Base-by-base conservation (phyloP, 64 coral and sea anemone species). In the Porites lutea region DNA sequence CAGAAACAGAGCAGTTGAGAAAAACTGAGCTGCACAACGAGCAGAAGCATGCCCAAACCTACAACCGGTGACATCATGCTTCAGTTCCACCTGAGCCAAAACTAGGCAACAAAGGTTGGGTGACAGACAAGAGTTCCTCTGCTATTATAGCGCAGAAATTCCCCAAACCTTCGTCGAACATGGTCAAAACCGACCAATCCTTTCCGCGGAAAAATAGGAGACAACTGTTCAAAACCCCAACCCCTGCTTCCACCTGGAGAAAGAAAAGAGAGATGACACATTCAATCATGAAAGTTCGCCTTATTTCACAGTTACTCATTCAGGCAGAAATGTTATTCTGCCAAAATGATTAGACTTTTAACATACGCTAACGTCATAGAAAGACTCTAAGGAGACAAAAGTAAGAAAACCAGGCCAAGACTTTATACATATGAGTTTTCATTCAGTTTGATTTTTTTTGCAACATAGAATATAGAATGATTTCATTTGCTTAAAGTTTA, bases 21-120 rank as follows among this genome's bases (percentile, higher is more conserved):
- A 75, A 66, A 5, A 84, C 68, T 52, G 89, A 84, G 22, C 47
- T 59, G 15, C 43, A 12, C 6, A 65, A 85, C 79, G 44, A 63
- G 15, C 20, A 59, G 2, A 10, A 49, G 14, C 48, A 84, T 8
- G 52, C 78, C 6, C 53, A 73, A 19, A 92, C 62, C 80, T 62
- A 84, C 51, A 84, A 84, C 49, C 9, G 7, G 6, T 67, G 52
- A 3, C 79, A 92, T 52, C 66, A 50, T 75, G 65, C 75, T 7
- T 52, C 21, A 73, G 18, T 23, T n/a, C 68, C 7, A n/a, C 68
- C 68, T 23, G n/a, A 71, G 8, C n/a, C 37, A n/a, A 71, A 27
- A 8, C 68, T 22, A 71, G 68, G 68, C 10, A 22, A 71, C 68
- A 71, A 71, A 71, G 68, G 22, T 71, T 22, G 68, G 68, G n/a